phyloP scores from a whole-genome alignment of 2,113 vertebrate genomes.

The Neogobius melanostomus region DNA sequence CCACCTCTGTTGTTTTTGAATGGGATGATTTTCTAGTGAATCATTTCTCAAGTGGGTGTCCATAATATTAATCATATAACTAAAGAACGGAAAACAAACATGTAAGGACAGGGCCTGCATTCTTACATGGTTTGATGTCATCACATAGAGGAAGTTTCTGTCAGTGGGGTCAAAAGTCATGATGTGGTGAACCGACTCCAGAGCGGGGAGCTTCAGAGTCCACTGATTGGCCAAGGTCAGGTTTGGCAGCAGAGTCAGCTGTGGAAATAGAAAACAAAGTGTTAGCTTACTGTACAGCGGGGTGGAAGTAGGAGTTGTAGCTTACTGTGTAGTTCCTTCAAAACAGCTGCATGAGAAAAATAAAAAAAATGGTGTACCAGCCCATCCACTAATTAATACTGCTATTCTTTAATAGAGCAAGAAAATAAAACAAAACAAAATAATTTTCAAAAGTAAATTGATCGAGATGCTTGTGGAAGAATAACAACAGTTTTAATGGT shows the following conservation, averaged over 20 bases:
- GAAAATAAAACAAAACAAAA: too few relatives aligned
- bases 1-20: not conserved
- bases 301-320: not conserved
- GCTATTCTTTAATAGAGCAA: too few relatives aligned
- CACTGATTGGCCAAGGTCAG: slow-evolving; percentile 84
- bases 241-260: slow-evolving; percentile 84
- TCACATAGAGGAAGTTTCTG: slow-evolving; percentile 89
- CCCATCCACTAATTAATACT: too few relatives aligned
- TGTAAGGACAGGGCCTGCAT: not conserved
- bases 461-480: too few relatives aligned
- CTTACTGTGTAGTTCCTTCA: not conserved
- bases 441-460: too few relatives aligned
- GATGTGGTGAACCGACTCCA: slow-evolving; percentile 89
- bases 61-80: slow-evolving; percentile 17
- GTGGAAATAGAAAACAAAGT: slow-evolving; percentile 33
- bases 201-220: slow-evolving; percentile 80
- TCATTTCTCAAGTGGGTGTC: slow-evolving; percentile 11
- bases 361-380: not conserved
- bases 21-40: not conserved
- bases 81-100: slow-evolving; percentile 19
- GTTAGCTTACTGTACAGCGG: slow-evolving; percentile 1
- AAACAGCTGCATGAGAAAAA: not conserved
- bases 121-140: slow-evolving; percentile 94
- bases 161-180: slow-evolving; percentile 96
- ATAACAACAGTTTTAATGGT: too few relatives aligned